Evolutionary conservation across 2,113 vertebrate genomes (phyloP).

Genomic region (Tinamus guttatus): DNA sequence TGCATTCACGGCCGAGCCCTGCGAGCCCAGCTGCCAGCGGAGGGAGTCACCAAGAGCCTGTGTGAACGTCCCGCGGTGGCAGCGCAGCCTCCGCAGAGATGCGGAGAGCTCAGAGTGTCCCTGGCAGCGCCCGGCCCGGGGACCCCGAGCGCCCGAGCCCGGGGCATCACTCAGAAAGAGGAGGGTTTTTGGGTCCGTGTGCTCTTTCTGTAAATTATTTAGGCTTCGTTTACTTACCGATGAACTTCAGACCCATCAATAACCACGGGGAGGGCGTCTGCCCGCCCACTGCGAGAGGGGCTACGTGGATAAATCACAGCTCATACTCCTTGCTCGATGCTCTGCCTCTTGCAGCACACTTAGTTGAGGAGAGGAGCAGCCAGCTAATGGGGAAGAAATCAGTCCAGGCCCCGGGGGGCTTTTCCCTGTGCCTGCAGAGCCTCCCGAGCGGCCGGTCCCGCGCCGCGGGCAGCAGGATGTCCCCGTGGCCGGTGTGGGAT

Average conservation of each 20-base stretch:
- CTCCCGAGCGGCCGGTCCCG: neutral
- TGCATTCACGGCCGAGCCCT: slow-evolving; percentile 19
- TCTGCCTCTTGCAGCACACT: neutral
- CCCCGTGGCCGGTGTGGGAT: too few species aligned
- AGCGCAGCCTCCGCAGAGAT: neutral
- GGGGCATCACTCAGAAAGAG: neutral
- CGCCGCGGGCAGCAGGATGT: slow-evolving; percentile 9
- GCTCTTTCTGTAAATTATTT: neutral
- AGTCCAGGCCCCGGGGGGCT: neutral
- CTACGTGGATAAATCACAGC: neutral
- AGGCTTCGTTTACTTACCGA: neutral
- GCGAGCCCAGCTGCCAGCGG: slow-evolving; percentile 29
- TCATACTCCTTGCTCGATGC: neutral
- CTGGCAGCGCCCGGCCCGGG: neutral
- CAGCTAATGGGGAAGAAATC: slow-evolving; percentile 28
- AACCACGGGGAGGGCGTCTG: neutral
- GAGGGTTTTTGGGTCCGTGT: too few species aligned
- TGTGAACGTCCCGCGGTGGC: neutral
- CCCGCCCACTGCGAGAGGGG: neutral
- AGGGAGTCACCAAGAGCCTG: neutral
- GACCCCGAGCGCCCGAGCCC: neutral
- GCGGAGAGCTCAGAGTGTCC: neutral
- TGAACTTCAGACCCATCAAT: neutral
- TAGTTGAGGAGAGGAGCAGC: neutral
- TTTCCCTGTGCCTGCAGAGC: neutral